These are phyloP conservation scores for Danio choprae DNA, from an alignment of 2,797 vertebrate species.

Conservation along the genomic window DNA sequence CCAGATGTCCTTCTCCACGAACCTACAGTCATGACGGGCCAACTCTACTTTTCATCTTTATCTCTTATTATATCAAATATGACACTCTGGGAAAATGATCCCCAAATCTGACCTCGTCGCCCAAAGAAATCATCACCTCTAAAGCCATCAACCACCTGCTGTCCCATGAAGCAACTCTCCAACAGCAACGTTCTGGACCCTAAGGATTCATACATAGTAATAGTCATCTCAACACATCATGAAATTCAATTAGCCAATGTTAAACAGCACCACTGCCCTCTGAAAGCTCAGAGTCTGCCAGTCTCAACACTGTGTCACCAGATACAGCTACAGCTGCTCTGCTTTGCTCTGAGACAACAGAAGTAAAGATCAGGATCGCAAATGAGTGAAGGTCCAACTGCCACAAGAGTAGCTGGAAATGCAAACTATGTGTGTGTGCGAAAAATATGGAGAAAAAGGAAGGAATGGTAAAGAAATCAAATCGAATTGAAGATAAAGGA, in stretches of 20 bases:
- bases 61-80: slow-evolving; percentile 64
- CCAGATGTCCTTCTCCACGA: slow-evolving; percentile 42
- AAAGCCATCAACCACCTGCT: slow-evolving; percentile 73
- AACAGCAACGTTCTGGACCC: slow-evolving; percentile 62
- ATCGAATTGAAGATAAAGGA: not conserved
- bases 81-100: slow-evolving; percentile 74
- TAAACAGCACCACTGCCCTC: slow-evolving; percentile 56
- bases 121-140: slow-evolving; percentile 57
- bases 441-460: slow-evolving; percentile 15
- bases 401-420: not conserved
- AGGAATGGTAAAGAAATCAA: not conserved
- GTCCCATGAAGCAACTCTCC: slow-evolving; percentile 57
- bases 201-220: slow-evolving; percentile 70
- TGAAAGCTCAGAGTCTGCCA: slow-evolving; percentile 59
- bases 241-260: slow-evolving; percentile 76
- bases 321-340: slow-evolving; percentile 44
- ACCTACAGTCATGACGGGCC: slow-evolving; percentile 40
- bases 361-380: slow-evolving; percentile 5
- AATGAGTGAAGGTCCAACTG: not conserved
- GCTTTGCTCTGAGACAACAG: slow-evolving; percentile 18
- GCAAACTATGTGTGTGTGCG: not conserved
- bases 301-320: slow-evolving; percentile 31
- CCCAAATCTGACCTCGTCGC: slow-evolving; percentile 24
- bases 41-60: slow-evolving; percentile 48
- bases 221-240: slow-evolving; percentile 68